Evolutionary conservation across 2,113 vertebrate genomes (phyloP), one percentile per base, ranked within the genome.

Genomic region (Elephas maximus): DNA sequence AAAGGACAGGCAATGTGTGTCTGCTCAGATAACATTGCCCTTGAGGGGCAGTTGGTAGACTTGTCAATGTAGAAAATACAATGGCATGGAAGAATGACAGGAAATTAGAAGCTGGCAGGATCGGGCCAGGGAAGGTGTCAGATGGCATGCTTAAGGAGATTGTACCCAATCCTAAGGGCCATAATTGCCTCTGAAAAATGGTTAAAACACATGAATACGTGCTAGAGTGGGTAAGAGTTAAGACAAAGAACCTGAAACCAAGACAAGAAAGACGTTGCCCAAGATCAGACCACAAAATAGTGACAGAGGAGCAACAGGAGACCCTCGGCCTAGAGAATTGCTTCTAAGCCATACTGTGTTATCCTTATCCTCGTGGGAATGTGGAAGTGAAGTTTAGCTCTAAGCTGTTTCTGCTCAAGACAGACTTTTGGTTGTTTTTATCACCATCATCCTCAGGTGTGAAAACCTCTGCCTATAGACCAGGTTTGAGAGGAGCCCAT

Each of bases 271-370:
- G 10, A 21, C 10, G 73, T 90, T 89, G 28, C 26, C 30, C 48
- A 62, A 87, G 28, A 15, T 85, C 69, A 83, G 24, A 83, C 30
- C 11, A n/a, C 11, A 92, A 73, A 67, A 30, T 53, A 71, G 28
- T 53, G 45, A 57, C 15, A 67, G 37, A 93, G 12, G 10, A 74
- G 48, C 48, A 79, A 71, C 23, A 74, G 71, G 48, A 93, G 92
- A 44, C 12, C 11, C 20, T 12, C 65, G 53, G 24, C 30, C 63
- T 53, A 8, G 73, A 8, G 51, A 23, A 6, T n/a, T 85, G 57
- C 45, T 93, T 94, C 69, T 41, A 79, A 88, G 21, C 11, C 41
- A 91, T 3, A 69, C 20, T 95, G 12, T 28, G 11, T 90, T 95
- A 92, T 77, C 67, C 81, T 71, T 51, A 93, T 88, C 93, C 23